Evolutionary conservation across 2,113 vertebrate species (phyloP), one percentile per base, ranked within the genome.

Genomic region (Panthera leo): DNA sequence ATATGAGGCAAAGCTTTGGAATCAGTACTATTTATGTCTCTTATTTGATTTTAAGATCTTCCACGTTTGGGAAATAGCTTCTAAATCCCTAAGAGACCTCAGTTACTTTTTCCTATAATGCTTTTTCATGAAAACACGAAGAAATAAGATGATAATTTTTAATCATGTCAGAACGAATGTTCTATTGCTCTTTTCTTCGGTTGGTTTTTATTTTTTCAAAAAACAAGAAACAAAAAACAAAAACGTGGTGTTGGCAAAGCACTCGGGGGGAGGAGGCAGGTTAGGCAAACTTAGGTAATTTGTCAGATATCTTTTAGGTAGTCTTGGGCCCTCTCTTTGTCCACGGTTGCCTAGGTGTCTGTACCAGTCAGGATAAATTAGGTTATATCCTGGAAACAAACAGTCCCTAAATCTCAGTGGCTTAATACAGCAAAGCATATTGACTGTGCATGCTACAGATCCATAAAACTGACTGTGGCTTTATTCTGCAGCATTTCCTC

Each of bases 131-230:
- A 93, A 97, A 95, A 67, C 31, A 61, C 21, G 7, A 86, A 73
- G 71, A 83, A 93, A 93, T 78, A 85, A 86, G 80, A 89, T 42
- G 65, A 68, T 89, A 42, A 76, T 53, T 71, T 85, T 53, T 94
- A 27, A 88, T 82, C n/a, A 65, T 53, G 53, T n/a, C 95, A 88
- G 83, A 90, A 85, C 85, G 95, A 96, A 86, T 89, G 89, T 39
- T 21, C 7, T 34, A 61, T 21, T 83, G 68, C n/a, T 79, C 53
- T 93, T 89, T 80, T 15, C 29, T 58, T 53, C 45, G 4, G 31
- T 92, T 78, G 42, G 31, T 53, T 79, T 95, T 92, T 76, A 55
- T 42, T 63, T 96, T 89, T 83, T 68, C 21, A 70, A 36, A 92
- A 39, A 67, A 9, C 45, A 45, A 45, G 45, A 45, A 45, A 45